Percentiles rank a stretch among this genome's conserved stretches.
phyloP scores from a whole-genome alignment of 2,888 invertebrate species.

The Heliconius charithonia region DNA sequence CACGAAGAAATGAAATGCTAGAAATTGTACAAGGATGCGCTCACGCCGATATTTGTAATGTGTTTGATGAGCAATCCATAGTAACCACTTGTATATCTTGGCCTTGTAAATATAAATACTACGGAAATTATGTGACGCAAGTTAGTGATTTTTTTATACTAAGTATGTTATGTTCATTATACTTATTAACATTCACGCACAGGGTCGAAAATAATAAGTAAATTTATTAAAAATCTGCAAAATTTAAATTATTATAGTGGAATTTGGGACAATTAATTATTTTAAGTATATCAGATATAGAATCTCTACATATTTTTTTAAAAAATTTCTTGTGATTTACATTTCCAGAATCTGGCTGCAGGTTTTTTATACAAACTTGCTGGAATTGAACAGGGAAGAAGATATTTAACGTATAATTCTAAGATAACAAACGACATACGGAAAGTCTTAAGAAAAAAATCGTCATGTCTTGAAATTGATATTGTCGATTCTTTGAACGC shows the following conservation, averaged over 20 bases:
- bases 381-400: constrained; percentile 69
- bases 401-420: constrained; percentile 71
- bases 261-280: no score
- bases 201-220: not conserved
- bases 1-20: constrained; percentile 60
- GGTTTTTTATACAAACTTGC: constrained; percentile 63
- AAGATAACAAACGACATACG: constrained; percentile 71
- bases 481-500: constrained; percentile 60
- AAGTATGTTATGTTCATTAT: not conserved
- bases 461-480: constrained; percentile 56
- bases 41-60: constrained; percentile 71
- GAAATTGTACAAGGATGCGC: constrained; percentile 69
- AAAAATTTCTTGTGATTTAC: constrained; percentile 5
- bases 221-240: not conserved
- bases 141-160: constrained; percentile 49
- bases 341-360: constrained; percentile 66
- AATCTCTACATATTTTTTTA: no score
- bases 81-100: constrained; percentile 64
- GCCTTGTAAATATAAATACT: constrained; percentile 63
- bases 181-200: not conserved
- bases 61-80: constrained; percentile 70
- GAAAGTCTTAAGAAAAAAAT: constrained; percentile 63
- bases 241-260: not conserved
- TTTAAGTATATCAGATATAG: no score
- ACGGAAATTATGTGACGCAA: constrained; percentile 61